Percentiles rank a stretch among this genome's conserved stretches.
These are phyloP conservation scores for Lathamus discolor DNA, from an alignment of 2,113 vertebrate genomes.

Conservation along the genomic window DNA sequence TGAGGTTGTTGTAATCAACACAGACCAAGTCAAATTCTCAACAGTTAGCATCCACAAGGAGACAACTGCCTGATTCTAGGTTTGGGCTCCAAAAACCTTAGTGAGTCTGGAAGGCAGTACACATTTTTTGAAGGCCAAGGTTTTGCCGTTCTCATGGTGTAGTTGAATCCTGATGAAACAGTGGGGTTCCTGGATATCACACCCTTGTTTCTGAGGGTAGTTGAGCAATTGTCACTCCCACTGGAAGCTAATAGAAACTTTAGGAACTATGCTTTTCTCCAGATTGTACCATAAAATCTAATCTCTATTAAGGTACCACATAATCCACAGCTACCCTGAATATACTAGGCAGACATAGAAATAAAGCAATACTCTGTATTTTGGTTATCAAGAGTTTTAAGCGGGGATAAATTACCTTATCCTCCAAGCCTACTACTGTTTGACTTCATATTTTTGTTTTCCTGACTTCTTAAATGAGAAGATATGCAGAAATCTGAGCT, in stretches of 20 bases:
- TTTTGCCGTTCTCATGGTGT: background rate
- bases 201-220: background rate
- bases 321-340: background rate
- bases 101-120: background rate
- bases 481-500: background rate
- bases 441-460: background rate
- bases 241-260: background rate
- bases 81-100: background rate
- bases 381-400: background rate
- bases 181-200: background rate
- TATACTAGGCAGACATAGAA: background rate
- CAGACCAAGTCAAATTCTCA: background rate
- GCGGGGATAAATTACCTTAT: background rate
- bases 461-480: background rate
- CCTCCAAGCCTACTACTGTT: background rate
- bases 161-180: background rate
- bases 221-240: background rate
- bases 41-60: background rate
- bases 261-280: background rate
- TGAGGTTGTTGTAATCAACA: accelerated
- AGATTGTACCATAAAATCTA: background rate
- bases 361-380: background rate
- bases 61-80: background rate
- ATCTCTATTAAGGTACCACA: background rate
- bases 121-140: background rate